These are phyloP conservation scores for Larimichthys polyactis DNA, from an alignment of 2,113 vertebrate species.

Conservation along the genomic window DNA sequence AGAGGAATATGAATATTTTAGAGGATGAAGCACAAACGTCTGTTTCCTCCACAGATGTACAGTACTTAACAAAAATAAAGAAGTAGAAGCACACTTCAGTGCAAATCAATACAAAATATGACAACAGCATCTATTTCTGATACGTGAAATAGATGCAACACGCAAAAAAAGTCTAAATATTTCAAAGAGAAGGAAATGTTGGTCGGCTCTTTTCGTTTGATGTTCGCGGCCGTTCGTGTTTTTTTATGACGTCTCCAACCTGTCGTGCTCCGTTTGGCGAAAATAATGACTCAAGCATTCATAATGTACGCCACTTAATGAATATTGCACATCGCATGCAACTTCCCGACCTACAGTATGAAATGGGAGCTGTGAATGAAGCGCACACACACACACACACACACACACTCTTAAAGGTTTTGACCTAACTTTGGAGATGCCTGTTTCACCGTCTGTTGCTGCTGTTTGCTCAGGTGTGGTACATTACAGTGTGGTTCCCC, in stretches of 20 bases:
- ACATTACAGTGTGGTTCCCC: conserved; percentile 57
- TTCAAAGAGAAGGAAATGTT: conserved; percentile 20
- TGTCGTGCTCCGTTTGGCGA: not conserved
- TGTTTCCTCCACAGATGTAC: conserved; percentile 29
- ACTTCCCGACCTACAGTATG: conserved; percentile 81
- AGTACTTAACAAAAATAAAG: conserved; percentile 46
- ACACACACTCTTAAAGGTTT: conserved; percentile 49
- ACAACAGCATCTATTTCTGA: conserved; percentile 67
- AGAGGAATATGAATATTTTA: conserved; percentile 25
- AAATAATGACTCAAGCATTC: conserved; percentile 55
- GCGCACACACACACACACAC: conserved; percentile 18
- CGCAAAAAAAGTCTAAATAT: conserved; percentile 50
- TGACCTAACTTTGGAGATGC: conserved; percentile 27
- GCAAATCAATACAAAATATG: conserved; percentile 77
- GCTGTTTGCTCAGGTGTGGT: not conserved
- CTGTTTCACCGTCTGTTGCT: conserved; percentile 6
- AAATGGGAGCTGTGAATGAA: conserved; percentile 48
- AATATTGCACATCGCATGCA: conserved; percentile 84
- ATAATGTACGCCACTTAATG: conserved; percentile 66
- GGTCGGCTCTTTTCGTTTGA: conserved; percentile 19
- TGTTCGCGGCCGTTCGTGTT: not conserved
- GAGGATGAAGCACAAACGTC: conserved; percentile 11
- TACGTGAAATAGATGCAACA: conserved; percentile 70
- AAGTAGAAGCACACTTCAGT: conserved; percentile 63
- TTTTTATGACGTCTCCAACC: not conserved